Evolutionary conservation across 1,140 invertebrate species (phyloP), one percentile per base, ranked within the genome.

Genomic region (Aphelinus certus): DNA sequence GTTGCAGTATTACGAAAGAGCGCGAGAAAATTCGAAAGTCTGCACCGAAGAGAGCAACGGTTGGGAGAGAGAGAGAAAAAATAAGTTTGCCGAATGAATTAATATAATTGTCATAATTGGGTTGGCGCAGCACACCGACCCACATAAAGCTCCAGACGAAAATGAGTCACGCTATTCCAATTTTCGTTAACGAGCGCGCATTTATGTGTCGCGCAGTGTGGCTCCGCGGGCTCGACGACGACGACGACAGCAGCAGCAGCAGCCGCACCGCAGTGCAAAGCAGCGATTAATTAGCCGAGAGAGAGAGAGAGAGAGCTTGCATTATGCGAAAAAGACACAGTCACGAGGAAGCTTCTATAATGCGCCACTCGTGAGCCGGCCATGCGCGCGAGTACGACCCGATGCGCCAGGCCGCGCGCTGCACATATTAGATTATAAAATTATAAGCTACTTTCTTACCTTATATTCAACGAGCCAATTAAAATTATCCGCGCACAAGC

Each of bases 31-130:
- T 26, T 26, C 26, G 26, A 26, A 26, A 26, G 26, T 26, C 26
- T 26, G 42, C 26, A 1, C 4, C 43, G 60, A 48, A 10, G 64
- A 49, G 49, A 7, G 43, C 42, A 65, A 26, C 49, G 49, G 63
- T 3, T 7, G 42, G 58, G 58, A 48, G 1, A 48, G 56, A 10
- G 1, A 46, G 9, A 70, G 2, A 46, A 9, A 69, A 70, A 64
- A 46, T 48, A 6, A 9, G 7, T 9, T 42, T n/a, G 9, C 53
- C 49, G 66, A 57, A 75, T 75, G 70, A 69, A 75, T 75, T 69
- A 74, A 74, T 74, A 64, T 75, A 75, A 75, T 75, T 69, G 73
- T 63, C 51, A 75, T 75, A 75, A 75, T 75, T 75, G 66, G 53
- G n/a, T 45, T 64, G 45, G 51, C 58, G 42, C 53, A 58, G 26